Evolutionary conservation across 2,113 vertebrate genomes (phyloP), one percentile per base, ranked within the genome.

Genomic region (Antechinus flavipes): DNA sequence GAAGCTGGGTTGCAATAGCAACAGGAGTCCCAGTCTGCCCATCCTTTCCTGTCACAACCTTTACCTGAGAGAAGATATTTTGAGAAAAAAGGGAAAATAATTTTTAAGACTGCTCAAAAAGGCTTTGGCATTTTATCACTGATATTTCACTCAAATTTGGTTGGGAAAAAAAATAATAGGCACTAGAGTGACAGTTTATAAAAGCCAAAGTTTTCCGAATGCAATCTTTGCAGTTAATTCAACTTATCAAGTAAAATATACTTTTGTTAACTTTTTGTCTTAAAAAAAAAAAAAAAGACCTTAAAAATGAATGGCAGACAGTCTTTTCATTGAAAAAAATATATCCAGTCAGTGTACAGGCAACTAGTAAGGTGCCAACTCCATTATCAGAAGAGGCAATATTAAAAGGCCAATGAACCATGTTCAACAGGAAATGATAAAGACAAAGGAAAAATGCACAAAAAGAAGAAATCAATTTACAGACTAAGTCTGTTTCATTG

Each of bases 1-100:
- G 99, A 98, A 99, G 99, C 98, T 99, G 99, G 97, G 99, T 99
- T 98, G 99, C 98, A 99, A 99, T 99, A 98, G 99, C 99, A 99
- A 99, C 99, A 42, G 99, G 99, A 96, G 99, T 99, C 97, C 99
- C 99, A 97, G 99, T 99, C 98, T 99, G 99, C 96, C 99, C 99
- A 98, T 99, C 99, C 98, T 99, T 99, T 98, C 99, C 99, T 98
- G 99, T 99, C 98, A 99, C 99, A 99, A 99, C 99, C 98, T 99
- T 99, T 98, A 99, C 99, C 99, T 99, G 98, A 98, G 98, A 99
- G 97, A 93, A 98, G 98, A 98, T 98, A 97, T 98, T 98, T 97
- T 97, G 98, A 98, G 97, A 98, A 97, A 98, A 98, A 97, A 98
- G 97, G 97, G 94, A 98, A 98, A 96, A 96, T 97, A 95, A 97